phyloP scores from a whole-genome alignment of 2,888 invertebrate species.

The Tenthredo scrophulariae region DNA sequence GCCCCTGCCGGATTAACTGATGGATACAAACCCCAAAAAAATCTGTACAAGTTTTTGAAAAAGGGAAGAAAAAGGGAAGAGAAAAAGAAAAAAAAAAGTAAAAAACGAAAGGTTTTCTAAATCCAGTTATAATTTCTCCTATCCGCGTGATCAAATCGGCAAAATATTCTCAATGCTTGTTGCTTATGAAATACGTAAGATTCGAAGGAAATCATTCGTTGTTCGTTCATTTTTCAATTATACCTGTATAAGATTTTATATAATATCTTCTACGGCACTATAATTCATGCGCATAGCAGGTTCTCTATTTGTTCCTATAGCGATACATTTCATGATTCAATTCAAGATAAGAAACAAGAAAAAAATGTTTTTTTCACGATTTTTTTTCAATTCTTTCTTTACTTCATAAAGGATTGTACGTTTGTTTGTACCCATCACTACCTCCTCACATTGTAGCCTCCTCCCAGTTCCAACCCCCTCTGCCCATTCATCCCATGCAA shows the following conservation, averaged over 20 bases:
- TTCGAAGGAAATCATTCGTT: neutral
- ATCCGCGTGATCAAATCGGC: neutral
- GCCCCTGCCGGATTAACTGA: constrained; percentile 70
- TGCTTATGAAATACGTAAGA: neutral
- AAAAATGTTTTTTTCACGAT: neutral
- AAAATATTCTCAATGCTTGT: neutral
- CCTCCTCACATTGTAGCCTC: constrained; percentile 46
- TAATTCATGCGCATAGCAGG: no score
- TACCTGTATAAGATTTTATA: neutral
- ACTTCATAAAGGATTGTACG: neutral
- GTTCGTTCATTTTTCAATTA: no score
- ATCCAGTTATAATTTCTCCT: no score
- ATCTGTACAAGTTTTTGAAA: constrained; percentile 31
- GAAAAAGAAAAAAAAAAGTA: neutral
- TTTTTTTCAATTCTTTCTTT: neutral
- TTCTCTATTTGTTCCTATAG: neutral
- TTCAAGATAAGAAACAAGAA: neutral
- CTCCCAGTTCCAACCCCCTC: constrained; percentile 28
- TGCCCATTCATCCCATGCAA: constrained; percentile 52
- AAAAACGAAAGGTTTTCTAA: neutral
- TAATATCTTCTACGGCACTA: neutral
- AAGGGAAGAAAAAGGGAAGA: neutral
- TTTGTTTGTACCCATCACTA: constrained; percentile 67
- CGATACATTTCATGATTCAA: neutral
- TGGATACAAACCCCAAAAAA: constrained; percentile 72